A percentile compares a stretch with the other conserved stretches of the same genome.
phyloP scores from a whole-genome alignment of 2,113 vertebrate genomes.

The Salvator merianae region DNA sequence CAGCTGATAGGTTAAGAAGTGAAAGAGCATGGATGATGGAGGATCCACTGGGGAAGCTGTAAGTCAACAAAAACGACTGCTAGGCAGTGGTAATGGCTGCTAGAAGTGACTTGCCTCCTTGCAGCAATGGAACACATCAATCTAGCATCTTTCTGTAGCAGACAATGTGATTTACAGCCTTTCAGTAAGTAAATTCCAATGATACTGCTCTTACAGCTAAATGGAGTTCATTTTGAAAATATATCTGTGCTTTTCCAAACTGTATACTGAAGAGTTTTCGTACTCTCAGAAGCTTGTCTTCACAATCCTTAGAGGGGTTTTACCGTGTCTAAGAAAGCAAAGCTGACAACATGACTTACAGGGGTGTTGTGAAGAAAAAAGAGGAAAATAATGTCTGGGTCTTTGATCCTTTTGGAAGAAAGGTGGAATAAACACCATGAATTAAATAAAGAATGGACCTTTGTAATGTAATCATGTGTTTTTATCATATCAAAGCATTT shows the following conservation, averaged over 20 bases:
- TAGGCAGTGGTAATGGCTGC: neutral
- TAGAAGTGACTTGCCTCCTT: neutral
- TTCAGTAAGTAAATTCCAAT: conserved; percentile 12
- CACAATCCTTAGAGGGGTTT: too few species aligned
- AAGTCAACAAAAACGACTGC: neutral
- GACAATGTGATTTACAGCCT: conserved; percentile 16
- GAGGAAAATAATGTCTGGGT: too few species aligned
- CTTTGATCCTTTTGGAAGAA: too few species aligned
- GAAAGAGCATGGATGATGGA: neutral
- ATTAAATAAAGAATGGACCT: too few species aligned
- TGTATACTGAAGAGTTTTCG: neutral
- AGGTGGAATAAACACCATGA: too few species aligned
- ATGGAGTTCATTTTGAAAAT: too few species aligned
- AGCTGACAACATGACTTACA: too few species aligned
- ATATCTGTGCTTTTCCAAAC: neutral
- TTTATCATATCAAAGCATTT: too few species aligned
- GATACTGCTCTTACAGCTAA: neutral
- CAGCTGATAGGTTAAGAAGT: rapidly evolving
- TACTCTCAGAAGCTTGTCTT: neutral
- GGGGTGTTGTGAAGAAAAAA: too few species aligned
- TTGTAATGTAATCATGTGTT: too few species aligned
- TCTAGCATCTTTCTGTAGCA: neutral
- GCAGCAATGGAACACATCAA: conserved; percentile 11
- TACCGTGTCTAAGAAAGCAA: too few species aligned
- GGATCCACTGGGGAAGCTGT: neutral